A percentile compares a stretch with the other conserved stretches of the same genome.
Evolutionary conservation across 2,113 vertebrate species (phyloP).

Genomic region (Zootoca vivipara): DNA sequence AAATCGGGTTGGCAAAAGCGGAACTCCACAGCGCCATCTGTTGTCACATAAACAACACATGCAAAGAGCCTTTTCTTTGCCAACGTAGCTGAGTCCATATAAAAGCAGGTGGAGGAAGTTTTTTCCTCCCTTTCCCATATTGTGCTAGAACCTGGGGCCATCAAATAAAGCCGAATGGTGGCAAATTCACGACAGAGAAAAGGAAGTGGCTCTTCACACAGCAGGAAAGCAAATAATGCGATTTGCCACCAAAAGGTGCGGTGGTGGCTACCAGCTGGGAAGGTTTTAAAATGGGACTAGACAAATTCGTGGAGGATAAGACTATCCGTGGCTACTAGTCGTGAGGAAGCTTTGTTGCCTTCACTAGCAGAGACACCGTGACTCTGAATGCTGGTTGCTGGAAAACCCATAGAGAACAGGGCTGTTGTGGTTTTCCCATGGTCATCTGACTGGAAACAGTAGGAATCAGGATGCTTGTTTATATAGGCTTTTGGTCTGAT

Average conservation of each 20-base stretch:
- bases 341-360: neutral
- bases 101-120: neutral
- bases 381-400: too few relatives aligned
- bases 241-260: neutral
- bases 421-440: neutral
- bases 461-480: neutral
- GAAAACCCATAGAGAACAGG: neutral
- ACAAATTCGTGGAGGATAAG: neutral
- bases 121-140: neutral
- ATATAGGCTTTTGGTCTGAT: neutral
- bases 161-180: neutral
- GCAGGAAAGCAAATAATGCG: neutral
- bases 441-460: neutral
- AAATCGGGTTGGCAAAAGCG: too few relatives aligned
- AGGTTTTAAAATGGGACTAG: neutral
- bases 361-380: neutral
- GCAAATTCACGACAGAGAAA: neutral
- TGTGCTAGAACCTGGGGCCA: too few relatives aligned
- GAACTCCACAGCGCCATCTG: too few relatives aligned
- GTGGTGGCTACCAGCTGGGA: neutral
- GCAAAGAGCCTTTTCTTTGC: too few relatives aligned
- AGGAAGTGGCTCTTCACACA: neutral
- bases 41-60: too few relatives aligned
- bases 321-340: neutral
- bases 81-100: too few relatives aligned